Base-by-base conservation (phyloP, 2,888 invertebrate species). In the Monoplex corrugatus region DNA sequence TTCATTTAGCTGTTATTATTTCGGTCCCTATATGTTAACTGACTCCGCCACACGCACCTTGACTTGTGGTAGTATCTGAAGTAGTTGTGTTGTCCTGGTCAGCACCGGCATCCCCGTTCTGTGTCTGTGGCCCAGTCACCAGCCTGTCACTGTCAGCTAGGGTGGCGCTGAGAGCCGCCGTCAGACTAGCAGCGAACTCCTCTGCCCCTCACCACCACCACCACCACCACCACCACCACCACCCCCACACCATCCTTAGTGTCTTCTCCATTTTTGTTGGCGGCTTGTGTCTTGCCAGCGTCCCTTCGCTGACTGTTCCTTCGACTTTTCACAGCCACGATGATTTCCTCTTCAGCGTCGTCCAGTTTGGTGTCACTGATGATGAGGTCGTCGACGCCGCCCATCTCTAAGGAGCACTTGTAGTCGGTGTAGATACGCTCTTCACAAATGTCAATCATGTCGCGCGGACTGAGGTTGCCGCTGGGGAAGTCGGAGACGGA, bases 371-470 rank as follows among this genome's bases (percentile, higher is more conserved):
- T 16, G 84, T 84, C 84, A 3, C 19, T n/a, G 84, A 38, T 32
- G 50, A 84, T 84, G 84, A 84, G 50, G 84, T 84, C 84, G 57
- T 84, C 84, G 19, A 84, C 84, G 84, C 84, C 57, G 84, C 84
- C 84, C 84, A 45, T 84, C 19, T 84, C 84, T 57, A 84, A 5
- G 35, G 84, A 84, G 84, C 32, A n/a, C 84, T 57, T 50, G 84
- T 84, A 84, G 57, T 84, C 84, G 50, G 16, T 45, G 84, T 84
- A 84, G 84, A 84, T 84, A 38, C 84, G 84, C 84, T 84, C 84
- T 57, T 84, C 84, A 57, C 84, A 84, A 57, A 84, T 84, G 84
- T 84, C 84, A 57, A 84, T 84, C 84, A 84, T 84, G 84, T 84
- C 84, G 19, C 84, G 45, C 50, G 84, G 45, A 38, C 44, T 57